Evolutionary conservation across 2,797 vertebrate genomes (phyloP).

Genomic region (Lindbergichthys nudifrons): DNA sequence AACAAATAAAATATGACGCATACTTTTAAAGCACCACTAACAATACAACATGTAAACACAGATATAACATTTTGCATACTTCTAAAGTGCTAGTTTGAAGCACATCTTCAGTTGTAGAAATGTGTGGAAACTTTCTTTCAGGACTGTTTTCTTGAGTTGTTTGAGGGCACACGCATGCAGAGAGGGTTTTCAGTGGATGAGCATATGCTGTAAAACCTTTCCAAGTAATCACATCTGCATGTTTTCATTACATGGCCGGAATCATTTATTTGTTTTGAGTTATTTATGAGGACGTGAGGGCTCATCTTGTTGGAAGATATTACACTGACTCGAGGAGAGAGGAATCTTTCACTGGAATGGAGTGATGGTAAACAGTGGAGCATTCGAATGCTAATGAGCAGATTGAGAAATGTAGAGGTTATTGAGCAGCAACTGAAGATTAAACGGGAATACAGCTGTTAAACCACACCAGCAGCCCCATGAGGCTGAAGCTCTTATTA

Average conservation of each 20-base stretch:
- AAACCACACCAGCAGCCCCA: not conserved
- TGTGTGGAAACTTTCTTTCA: not conserved
- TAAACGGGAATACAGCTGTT: not conserved
- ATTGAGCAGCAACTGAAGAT: conserved; percentile 12
- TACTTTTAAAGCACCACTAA: no score
- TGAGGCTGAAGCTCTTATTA: not conserved
- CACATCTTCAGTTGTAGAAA: not conserved
- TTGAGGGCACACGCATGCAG: conserved; percentile 5
- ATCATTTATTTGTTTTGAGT: conserved; percentile 43
- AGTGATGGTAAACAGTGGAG: conserved; percentile 22
- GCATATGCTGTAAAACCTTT: conserved; percentile 32
- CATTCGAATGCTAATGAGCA: conserved; percentile 29
- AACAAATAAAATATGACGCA: no score
- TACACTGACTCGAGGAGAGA: conserved; percentile 4
- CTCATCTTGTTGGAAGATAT: conserved; percentile 28
- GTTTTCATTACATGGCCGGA: conserved; percentile 42
- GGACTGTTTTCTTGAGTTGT: not conserved
- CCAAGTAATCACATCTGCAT: conserved; percentile 52
- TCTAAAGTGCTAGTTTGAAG: not conserved
- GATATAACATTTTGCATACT: not conserved
- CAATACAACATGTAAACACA: not conserved
- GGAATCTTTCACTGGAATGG: conserved; percentile 18
- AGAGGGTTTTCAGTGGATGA: conserved; percentile 21
- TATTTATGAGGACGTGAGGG: conserved; percentile 54
- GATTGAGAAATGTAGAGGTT: conserved; percentile 4